Evolutionary conservation across 2,888 invertebrate species (phyloP).

Genomic region (Yponomeuta malinellus): DNA sequence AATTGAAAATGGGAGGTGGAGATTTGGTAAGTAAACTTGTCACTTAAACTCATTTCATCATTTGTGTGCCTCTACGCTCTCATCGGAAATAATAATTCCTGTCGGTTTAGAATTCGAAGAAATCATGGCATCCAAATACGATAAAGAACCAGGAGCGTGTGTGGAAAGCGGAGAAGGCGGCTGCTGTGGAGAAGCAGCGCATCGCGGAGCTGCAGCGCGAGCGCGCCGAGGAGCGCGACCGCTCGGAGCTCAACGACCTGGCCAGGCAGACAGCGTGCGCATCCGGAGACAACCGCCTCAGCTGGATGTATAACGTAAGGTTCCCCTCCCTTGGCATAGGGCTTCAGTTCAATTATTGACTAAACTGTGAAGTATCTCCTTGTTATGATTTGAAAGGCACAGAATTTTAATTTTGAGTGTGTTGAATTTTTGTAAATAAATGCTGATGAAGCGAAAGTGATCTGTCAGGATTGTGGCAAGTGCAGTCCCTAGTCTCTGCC

Average conservation of each 20-base stretch:
- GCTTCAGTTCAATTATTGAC: not conserved
- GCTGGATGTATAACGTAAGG: slow-evolving; percentile 91
- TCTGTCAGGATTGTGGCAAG: too few relatives aligned
- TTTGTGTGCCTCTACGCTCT: not conserved
- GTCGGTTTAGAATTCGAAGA: slow-evolving; percentile 79
- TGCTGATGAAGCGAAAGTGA: too few relatives aligned
- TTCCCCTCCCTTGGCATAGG: not conserved
- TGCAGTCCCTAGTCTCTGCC: too few relatives aligned
- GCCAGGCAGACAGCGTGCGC: slow-evolving; percentile 69
- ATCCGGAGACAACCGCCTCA: slow-evolving; percentile 78
- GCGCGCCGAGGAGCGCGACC: slow-evolving; percentile 79
- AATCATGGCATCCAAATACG: slow-evolving; percentile 87
- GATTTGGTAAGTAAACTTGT: slow-evolving; percentile 47
- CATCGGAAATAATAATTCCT: not conserved
- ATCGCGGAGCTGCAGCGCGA: slow-evolving; percentile 81
- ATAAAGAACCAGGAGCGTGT: slow-evolving; percentile 86
- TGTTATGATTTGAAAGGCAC: too few relatives aligned
- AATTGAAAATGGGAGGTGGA: slow-evolving; percentile 52
- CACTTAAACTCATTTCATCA: not conserved
- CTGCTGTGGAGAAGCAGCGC: slow-evolving; percentile 80
- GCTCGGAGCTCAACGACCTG: slow-evolving; percentile 79
- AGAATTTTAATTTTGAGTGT: too few relatives aligned
- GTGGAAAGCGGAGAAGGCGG: slow-evolving; percentile 86
- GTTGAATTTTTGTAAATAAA: too few relatives aligned
- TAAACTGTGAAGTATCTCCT: too few relatives aligned